These are phyloP conservation scores for Thalassaphorura encarpata DNA, from an alignment of 1,140 invertebrate species.

Conservation along the genomic window DNA sequence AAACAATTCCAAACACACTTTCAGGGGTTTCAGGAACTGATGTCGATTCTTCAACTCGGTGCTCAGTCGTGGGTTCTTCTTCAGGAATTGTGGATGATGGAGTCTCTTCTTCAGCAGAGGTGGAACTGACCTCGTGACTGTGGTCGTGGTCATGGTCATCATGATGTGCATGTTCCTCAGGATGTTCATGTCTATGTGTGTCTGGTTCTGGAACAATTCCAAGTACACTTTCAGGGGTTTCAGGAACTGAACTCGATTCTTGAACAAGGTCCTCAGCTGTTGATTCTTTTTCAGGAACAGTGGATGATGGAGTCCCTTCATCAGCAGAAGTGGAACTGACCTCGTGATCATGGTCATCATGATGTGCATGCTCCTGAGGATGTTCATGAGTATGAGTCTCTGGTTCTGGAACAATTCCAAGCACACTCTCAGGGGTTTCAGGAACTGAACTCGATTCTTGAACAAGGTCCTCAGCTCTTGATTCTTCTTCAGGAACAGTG, in stretches of 20 bases:
- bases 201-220: too few relatives aligned
- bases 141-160: conserved; percentile 3
- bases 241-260: too few relatives aligned
- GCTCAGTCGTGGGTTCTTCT: conserved; percentile 10
- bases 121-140: background rate
- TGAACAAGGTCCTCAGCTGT: too few relatives aligned
- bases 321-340: background rate
- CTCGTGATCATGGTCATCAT: conserved; percentile 4
- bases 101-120: background rate
- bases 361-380: too few relatives aligned
- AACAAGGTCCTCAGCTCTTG: conserved; percentile 12
- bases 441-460: conserved; percentile 25
- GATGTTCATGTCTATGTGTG: background rate
- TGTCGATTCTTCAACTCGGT: conserved; percentile 19
- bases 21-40: conserved; percentile 17
- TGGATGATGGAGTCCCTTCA: too few relatives aligned
- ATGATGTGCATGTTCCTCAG: too few relatives aligned
- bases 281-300: too few relatives aligned
- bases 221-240: too few relatives aligned
- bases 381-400: background rate
- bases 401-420: conserved; percentile 19
- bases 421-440: conserved; percentile 24
- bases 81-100: background rate
- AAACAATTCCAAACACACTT: conserved; percentile 28
- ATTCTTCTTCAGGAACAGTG: background rate